phyloP scores from a whole-genome alignment of 2,113 vertebrate genomes.

The Meriones unguiculatus region DNA sequence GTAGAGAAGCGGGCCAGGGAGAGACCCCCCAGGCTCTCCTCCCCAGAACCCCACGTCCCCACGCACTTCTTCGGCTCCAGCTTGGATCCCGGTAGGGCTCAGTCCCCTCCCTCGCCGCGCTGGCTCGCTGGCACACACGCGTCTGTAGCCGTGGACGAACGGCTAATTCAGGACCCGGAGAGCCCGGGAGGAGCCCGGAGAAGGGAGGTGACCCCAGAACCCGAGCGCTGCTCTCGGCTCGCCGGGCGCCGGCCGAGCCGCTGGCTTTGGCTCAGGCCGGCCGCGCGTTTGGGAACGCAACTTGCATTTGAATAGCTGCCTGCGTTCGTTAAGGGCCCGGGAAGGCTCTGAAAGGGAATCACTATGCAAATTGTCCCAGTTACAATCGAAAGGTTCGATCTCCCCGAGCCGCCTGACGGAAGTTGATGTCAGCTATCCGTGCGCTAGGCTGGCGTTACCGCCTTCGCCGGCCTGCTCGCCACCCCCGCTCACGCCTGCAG shows the following conservation, averaged over 20 bases:
- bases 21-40: constrained; percentile 65
- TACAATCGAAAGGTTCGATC: constrained; percentile 99
- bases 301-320: constrained; percentile 97
- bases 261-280: constrained; percentile 87
- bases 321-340: constrained; percentile 94
- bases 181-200: constrained; percentile 73
- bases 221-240: constrained; percentile 79
- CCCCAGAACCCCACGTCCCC: constrained; percentile 81
- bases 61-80: constrained; percentile 83
- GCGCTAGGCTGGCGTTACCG: constrained; percentile 89
- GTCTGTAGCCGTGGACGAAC: constrained; percentile 87
- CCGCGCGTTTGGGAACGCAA: constrained; percentile 92
- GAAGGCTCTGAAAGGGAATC: constrained; percentile 96
- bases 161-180: constrained; percentile 82
- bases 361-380: constrained; percentile 99
- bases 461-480: constrained; percentile 81
- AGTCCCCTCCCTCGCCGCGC: constrained; percentile 74
- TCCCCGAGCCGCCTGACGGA: constrained; percentile 90
- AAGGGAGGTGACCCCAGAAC: constrained; percentile 71
- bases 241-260: constrained; percentile 71
- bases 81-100: constrained; percentile 86
- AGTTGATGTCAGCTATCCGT: constrained; percentile 95
- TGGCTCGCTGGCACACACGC: constrained; percentile 75
- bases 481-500: constrained; percentile 31
- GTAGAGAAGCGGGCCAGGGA: constrained; percentile 55